A percentile compares a stretch with the other conserved stretches of the same genome.
Evolutionary conservation across 2,797 vertebrate species (phyloP).

Genomic region (Pseudochromis fuscus): DNA sequence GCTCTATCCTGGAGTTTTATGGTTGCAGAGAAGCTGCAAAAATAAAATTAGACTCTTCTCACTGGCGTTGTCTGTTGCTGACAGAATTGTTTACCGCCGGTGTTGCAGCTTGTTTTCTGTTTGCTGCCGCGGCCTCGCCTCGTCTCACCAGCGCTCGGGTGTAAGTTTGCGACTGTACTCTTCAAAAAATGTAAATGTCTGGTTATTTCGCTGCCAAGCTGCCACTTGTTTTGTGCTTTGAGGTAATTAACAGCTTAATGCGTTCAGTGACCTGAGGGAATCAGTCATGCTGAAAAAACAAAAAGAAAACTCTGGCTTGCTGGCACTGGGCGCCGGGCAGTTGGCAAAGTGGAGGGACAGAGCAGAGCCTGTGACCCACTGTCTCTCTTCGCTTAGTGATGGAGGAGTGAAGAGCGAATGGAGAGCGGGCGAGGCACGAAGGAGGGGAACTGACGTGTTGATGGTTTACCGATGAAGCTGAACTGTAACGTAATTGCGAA

Average conservation of each 20-base stretch:
- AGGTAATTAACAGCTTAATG: slow-evolving; percentile 82
- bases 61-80: slow-evolving; percentile 43
- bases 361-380: slow-evolving; percentile 55
- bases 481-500: slow-evolving; percentile 46
- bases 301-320: slow-evolving; percentile 53
- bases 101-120: slow-evolving; percentile 34
- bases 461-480: slow-evolving; percentile 39
- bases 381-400: slow-evolving; percentile 28
- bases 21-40: slow-evolving; percentile 63
- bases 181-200: slow-evolving; percentile 36
- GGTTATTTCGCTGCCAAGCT: slow-evolving; percentile 57
- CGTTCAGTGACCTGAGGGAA: slow-evolving; percentile 73
- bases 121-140: slow-evolving; percentile 11
- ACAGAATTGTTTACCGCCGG: slow-evolving; percentile 57
- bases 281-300: slow-evolving; percentile 71
- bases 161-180: slow-evolving; percentile 37
- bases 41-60: slow-evolving; percentile 67
- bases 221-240: slow-evolving; percentile 73
- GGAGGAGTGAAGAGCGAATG: slow-evolving; percentile 10
- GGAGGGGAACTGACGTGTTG: slow-evolving; percentile 2
- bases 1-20: slow-evolving; percentile 71
- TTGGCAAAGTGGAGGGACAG: slow-evolving; percentile 51
- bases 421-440: slow-evolving; percentile 19
- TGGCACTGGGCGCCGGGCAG: slow-evolving; percentile 46
- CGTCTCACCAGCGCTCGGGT: slow-evolving; percentile 6